Conservation (phyloP, 35 echinoderm and acorn worm species). For the Apostichopus californicus region DNA sequence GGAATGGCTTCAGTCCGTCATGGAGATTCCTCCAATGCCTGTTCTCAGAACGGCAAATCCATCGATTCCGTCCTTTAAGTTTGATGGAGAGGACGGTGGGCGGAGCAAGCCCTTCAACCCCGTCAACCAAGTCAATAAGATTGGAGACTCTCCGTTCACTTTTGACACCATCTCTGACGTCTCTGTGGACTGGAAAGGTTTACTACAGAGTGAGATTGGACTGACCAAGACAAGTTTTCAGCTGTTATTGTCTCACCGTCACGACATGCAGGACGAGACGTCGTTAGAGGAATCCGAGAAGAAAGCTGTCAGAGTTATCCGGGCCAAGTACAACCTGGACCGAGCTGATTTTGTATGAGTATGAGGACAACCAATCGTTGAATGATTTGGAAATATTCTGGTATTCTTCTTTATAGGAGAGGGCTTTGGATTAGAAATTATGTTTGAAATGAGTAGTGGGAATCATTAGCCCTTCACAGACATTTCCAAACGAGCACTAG, state of each 20-base stretch:
- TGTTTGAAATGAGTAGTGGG: no score
- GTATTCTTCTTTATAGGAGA: no score
- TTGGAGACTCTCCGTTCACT: constrained; percentile 60
- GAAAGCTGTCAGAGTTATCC: constrained; percentile 75
- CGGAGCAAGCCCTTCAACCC: constrained; percentile 45
- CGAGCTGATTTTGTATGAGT: constrained; percentile 76
- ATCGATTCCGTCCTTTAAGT: not conserved
- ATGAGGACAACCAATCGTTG: no score
- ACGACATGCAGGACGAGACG: constrained; percentile 94
- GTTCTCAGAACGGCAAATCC: constrained; percentile 32
- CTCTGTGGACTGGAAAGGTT: constrained; percentile 61
- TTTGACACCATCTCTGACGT: constrained; percentile 64
- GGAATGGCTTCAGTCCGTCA: constrained; percentile 81
- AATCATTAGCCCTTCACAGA: no score
- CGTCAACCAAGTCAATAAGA: constrained; percentile 47
- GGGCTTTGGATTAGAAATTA: no score
- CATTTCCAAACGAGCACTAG: no score
- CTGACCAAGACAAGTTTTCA: constrained; percentile 84
- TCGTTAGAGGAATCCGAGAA: constrained; percentile 80
- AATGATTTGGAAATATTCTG: no score
- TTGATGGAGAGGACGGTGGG: not conserved
- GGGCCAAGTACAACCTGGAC: constrained; percentile 82
- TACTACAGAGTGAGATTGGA: constrained; percentile 80
- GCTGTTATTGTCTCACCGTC: constrained; percentile 83
- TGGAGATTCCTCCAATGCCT: constrained; percentile 80